These are phyloP conservation scores for Corbicula japonica DNA, from an alignment of 2,888 invertebrate genomes.

Conservation along the genomic window DNA sequence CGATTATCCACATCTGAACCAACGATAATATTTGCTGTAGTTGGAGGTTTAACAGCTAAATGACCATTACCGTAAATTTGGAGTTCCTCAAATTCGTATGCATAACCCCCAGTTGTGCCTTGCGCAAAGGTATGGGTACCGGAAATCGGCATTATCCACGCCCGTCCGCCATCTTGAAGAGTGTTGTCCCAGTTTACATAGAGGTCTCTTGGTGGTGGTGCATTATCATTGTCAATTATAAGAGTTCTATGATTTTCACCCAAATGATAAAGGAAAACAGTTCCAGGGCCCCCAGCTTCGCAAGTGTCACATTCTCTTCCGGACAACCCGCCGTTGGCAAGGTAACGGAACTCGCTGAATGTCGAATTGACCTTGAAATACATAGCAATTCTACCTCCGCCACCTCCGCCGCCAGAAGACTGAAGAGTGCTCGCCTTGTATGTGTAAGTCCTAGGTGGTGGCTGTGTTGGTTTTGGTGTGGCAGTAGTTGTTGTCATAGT, in stretches of 20 bases:
- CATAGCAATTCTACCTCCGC: conserved; percentile 78
- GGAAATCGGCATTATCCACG: conserved; percentile 79
- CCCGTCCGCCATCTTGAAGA: conserved; percentile 69
- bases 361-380: conserved; percentile 74
- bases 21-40: conserved; percentile 34
- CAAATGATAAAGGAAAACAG: conserved; percentile 75
- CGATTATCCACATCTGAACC: conserved; percentile 57
- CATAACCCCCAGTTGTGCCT: conserved; percentile 38
- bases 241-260: conserved; percentile 73
- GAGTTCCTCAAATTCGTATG: conserved; percentile 76
- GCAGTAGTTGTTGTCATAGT: background rate
- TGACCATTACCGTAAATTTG: conserved; percentile 80
- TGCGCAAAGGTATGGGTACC: conserved; percentile 72
- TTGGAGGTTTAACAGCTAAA: conserved; percentile 73
- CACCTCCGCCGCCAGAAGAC: conserved; percentile 69
- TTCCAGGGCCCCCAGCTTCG: conserved; percentile 78
- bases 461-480: background rate
- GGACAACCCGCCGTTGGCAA: conserved; percentile 72
- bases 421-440: conserved; percentile 14
- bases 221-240: conserved; percentile 76
- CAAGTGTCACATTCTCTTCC: conserved; percentile 54
- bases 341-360: conserved; percentile 77
- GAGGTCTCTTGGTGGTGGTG: conserved; percentile 63
- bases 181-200: conserved; percentile 74
- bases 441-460: background rate